phyloP scores from a whole-genome alignment of 2,797 vertebrate genomes.

The Pogoniulus pusillus region DNA sequence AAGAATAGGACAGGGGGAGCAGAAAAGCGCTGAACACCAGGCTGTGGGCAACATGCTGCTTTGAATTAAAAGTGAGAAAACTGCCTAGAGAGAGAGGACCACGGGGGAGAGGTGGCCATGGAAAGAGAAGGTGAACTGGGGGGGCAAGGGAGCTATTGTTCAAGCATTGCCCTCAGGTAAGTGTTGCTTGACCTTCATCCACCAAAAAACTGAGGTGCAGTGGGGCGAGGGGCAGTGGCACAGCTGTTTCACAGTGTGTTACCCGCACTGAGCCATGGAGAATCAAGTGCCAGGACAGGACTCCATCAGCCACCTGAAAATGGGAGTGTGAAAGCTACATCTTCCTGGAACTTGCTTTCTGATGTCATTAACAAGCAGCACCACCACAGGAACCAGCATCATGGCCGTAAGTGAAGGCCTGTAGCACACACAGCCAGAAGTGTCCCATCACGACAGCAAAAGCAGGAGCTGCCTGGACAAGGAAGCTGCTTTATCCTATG shows the following conservation, averaged over 20 bases:
- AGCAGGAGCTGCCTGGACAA: neutral
- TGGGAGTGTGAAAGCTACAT: neutral
- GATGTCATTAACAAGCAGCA: neutral
- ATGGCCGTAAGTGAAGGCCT: neutral
- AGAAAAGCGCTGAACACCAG: constrained; percentile 28
- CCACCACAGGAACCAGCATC: neutral
- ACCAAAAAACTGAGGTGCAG: neutral
- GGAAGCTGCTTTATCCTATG: neutral
- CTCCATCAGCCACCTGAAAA: neutral
- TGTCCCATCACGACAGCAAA: neutral
- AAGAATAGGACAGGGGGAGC: constrained; percentile 25
- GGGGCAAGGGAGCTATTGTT: neutral
- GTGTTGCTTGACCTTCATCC: neutral
- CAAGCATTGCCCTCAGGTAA: neutral
- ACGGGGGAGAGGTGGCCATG: rapidly evolving
- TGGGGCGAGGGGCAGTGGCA: neutral
- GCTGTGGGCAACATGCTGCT: neutral
- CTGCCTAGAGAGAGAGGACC: neutral
- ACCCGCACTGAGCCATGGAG: neutral
- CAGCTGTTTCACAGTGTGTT: neutral
- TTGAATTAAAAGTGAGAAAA: constrained; percentile 56
- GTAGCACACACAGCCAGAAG: neutral
- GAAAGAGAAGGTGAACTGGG: neutral
- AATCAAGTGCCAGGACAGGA: neutral
- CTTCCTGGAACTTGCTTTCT: neutral